Conservation (phyloP, 2,888 invertebrate species). For the Prosopocoilus inquinatus region DNA sequence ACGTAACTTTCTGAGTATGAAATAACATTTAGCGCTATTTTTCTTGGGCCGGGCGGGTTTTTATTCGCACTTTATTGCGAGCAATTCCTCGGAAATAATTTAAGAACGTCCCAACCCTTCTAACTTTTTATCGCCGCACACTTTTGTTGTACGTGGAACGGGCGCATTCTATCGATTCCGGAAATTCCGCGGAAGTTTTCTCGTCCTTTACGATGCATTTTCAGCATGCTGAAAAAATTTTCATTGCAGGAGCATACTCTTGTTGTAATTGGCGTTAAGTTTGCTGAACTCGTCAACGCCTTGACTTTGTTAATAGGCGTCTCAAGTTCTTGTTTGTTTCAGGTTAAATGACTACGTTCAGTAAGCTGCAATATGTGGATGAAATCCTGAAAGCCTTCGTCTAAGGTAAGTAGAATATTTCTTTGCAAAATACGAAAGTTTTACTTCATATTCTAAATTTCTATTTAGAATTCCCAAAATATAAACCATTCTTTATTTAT, state of each 20-base stretch:
- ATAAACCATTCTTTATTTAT: not conserved
- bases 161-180: constrained; percentile 33
- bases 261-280: no score
- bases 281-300: no score
- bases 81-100: constrained; percentile 40
- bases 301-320: no score
- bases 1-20: constrained; percentile 3
- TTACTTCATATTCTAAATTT: no score
- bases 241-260: no score
- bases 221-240: not conserved
- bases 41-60: constrained; percentile 15
- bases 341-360: constrained; percentile 5
- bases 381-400: constrained; percentile 14
- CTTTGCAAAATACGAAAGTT: no score
- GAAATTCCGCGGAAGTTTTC: constrained; percentile 30
- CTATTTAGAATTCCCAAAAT: no score
- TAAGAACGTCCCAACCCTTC: constrained; percentile 30
- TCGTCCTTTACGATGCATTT: constrained; percentile 16
- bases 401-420: constrained; percentile 6
- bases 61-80: constrained; percentile 29
- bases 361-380: constrained; percentile 1
- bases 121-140: constrained; percentile 29
- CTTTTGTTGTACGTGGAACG: constrained; percentile 30
- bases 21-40: constrained; percentile 29
- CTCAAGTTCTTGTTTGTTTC: constrained; percentile 7